A percentile compares a stretch with the other conserved stretches of the same genome.
Evolutionary conservation across 2,888 invertebrate species (phyloP).

Genomic region (Sesamia inferens): DNA sequence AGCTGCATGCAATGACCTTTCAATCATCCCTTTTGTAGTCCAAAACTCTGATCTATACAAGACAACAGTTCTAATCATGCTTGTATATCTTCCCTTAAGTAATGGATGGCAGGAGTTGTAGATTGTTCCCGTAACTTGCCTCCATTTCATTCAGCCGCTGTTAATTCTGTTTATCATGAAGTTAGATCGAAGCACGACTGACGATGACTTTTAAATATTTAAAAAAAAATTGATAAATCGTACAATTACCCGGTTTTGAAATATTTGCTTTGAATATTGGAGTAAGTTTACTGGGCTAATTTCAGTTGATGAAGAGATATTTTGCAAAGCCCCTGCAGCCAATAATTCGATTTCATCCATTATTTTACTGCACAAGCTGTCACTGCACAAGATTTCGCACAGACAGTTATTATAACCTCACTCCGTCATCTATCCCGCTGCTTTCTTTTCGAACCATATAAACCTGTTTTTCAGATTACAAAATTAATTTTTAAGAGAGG

Average conservation of each 20-base stretch:
- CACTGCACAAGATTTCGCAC: conserved; percentile 67
- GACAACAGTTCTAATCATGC: too few relatives aligned
- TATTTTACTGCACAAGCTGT: conserved; percentile 65
- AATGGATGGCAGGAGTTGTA: too few relatives aligned
- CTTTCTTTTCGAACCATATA: conserved; percentile 70
- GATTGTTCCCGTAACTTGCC: too few relatives aligned
- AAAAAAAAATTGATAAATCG: conserved; percentile 61
- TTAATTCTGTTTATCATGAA: too few relatives aligned
- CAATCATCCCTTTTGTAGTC: too few relatives aligned
- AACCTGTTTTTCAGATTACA: conserved; percentile 60
- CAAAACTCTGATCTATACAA: too few relatives aligned
- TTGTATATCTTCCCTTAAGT: too few relatives aligned
- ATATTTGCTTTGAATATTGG: conserved; percentile 23
- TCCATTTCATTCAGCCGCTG: too few relatives aligned
- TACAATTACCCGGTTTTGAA: conserved; percentile 57
- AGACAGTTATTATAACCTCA: conserved; percentile 70
- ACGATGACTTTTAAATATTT: conserved; percentile 63
- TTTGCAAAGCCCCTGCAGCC: conserved; percentile 62
- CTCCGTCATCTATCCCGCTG: conserved; percentile 67
- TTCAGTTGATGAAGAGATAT: conserved; percentile 68
- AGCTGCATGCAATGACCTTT: too few relatives aligned
- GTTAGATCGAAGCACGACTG: conserved; percentile 65
- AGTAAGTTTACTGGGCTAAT: conserved; percentile 43
- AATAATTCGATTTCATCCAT: conserved; percentile 66
- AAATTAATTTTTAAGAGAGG: conserved; percentile 70